phyloP scores from a whole-genome alignment of 2,888 invertebrate genomes.

The Chaitophorus viminalis region DNA sequence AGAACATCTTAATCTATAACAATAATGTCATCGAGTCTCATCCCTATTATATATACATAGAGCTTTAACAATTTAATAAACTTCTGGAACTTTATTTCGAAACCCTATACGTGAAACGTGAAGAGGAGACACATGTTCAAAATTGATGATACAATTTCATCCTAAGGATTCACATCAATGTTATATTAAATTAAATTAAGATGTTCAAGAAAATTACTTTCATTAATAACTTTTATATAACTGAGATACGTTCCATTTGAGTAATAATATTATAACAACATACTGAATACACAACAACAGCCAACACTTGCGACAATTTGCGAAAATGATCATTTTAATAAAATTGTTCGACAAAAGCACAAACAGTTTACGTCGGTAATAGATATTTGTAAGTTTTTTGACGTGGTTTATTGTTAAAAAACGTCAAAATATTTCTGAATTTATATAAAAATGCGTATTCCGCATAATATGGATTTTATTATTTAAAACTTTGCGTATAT shows the following conservation, averaged over 20 bases:
- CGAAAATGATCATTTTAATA: too few relatives aligned
- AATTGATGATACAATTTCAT: not conserved
- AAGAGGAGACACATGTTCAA: not conserved
- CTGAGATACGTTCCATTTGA: not conserved
- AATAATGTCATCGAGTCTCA: not conserved
- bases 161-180: not conserved
- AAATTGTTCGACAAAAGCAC: too few relatives aligned
- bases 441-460: not conserved
- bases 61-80: not conserved
- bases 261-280: too few relatives aligned
- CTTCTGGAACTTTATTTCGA: not conserved
- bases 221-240: not conserved
- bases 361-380: too few relatives aligned
- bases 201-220: not conserved
- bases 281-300: too few relatives aligned
- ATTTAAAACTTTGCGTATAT: constrained; percentile 11
- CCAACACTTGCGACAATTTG: too few relatives aligned
- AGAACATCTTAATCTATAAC: not conserved
- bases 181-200: not conserved
- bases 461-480: not conserved
- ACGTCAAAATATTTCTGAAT: not conserved
- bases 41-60: not conserved
- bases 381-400: too few relatives aligned
- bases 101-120: not conserved
- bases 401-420: too few relatives aligned